These are phyloP conservation scores for Nephila pilipes DNA, from an alignment of 1,140 invertebrate species.

Conservation along the genomic window DNA sequence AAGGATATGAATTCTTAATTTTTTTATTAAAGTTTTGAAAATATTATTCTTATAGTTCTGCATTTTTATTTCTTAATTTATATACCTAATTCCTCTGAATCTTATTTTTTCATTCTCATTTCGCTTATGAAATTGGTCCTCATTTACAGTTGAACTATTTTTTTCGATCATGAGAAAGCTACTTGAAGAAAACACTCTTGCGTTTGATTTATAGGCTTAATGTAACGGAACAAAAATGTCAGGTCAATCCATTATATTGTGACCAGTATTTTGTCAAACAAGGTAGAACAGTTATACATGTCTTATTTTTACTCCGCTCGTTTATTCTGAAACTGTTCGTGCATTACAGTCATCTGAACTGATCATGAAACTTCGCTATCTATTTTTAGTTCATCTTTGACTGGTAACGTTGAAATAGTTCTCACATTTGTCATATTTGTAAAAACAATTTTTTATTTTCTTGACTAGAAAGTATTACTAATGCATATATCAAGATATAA, in stretches of 20 bases:
- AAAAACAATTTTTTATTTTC: too few species aligned
- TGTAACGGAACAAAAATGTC: slow-evolving; percentile 23
- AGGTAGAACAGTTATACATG: not conserved
- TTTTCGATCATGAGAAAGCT: not conserved
- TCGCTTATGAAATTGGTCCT: too few species aligned
- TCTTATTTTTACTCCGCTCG: not conserved
- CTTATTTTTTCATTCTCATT: too few species aligned
- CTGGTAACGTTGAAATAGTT: not conserved
- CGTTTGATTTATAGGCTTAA: not conserved
- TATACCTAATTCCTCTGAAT: too few species aligned
- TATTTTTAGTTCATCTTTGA: not conserved
- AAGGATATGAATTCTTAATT: too few species aligned
- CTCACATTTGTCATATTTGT: too few species aligned
- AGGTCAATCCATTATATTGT: not conserved
- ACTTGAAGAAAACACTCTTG: not conserved
- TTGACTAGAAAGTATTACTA: too few species aligned
- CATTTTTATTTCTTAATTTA: too few species aligned
- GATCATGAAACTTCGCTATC: not conserved
- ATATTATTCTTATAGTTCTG: too few species aligned
- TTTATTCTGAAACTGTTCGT: not conserved
- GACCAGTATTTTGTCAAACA: not conserved
- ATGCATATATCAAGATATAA: too few species aligned
- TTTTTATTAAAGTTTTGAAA: too few species aligned
- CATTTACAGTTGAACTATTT: not conserved
- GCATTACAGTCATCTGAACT: not conserved